Evolutionary conservation across 1,140 invertebrate genomes (phyloP).

Genomic region (Drosophila albomicans): DNA sequence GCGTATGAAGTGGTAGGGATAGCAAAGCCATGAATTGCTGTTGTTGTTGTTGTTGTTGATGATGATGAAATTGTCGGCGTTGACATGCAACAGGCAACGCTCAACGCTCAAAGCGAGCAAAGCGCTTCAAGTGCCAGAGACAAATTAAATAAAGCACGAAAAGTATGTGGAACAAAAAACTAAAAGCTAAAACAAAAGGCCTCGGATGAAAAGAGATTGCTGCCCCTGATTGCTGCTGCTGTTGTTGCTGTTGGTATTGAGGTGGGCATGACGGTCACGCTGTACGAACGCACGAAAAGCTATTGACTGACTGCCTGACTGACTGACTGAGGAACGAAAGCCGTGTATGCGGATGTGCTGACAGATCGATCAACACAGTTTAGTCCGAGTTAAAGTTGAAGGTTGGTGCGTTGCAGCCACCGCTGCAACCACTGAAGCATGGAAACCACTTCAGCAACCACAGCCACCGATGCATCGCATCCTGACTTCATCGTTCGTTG

Average conservation of each 20-base stretch:
- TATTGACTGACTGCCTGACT: constrained; percentile 66
- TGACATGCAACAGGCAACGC: constrained; percentile 75
- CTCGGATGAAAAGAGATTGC: constrained; percentile 62
- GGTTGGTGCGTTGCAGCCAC: constrained; percentile 47
- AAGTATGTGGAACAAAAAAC: constrained; percentile 27
- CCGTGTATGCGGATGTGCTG: constrained; percentile 54
- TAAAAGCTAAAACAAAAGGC: constrained; percentile 63
- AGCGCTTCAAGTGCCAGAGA: constrained; percentile 58
- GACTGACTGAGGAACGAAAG: constrained; percentile 10
- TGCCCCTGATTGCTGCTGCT: constrained; percentile 39
- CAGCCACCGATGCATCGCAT: constrained; percentile 19
- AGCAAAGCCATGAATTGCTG: constrained; percentile 3
- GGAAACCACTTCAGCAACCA: constrained; percentile 20
- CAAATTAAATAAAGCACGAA: constrained; percentile 80
- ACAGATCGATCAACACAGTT: constrained; percentile 71
- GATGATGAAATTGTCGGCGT: constrained; percentile 80
- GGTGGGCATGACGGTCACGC: constrained; percentile 80
- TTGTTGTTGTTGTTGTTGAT: constrained; percentile 22
- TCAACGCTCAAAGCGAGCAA: constrained; percentile 26
- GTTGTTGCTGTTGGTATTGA: constrained; percentile 13
- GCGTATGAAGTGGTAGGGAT: constrained; percentile 40
- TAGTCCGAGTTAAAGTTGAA: constrained; percentile 66
- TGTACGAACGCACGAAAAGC: constrained; percentile 76
- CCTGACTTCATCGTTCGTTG: constrained; percentile 35
- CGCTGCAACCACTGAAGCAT: constrained; percentile 31